phyloP scores from a whole-genome alignment of 2,888 invertebrate genomes.

The Uropetala carovei region DNA sequence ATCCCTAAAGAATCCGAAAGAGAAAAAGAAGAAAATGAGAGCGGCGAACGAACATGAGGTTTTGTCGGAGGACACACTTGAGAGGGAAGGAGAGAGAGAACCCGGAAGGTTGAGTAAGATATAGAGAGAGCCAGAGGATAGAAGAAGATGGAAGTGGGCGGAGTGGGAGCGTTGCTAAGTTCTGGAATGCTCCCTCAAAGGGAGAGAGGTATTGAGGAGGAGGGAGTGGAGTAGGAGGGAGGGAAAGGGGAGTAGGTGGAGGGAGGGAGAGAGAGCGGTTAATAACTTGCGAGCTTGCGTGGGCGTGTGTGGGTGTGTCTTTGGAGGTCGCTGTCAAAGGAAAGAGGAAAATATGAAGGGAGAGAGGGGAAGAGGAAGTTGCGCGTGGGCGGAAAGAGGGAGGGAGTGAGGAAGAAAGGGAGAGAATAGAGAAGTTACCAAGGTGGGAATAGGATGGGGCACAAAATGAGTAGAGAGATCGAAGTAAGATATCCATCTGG shows the following conservation, averaged over 20 bases:
- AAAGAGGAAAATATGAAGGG: neutral
- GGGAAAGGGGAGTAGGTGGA: neutral
- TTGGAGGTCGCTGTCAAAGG: constrained; percentile 31
- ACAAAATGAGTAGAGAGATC: too few relatives aligned
- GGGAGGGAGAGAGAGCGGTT: neutral
- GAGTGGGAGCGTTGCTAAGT: neutral
- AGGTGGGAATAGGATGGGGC: too few relatives aligned
- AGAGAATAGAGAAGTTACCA: too few relatives aligned
- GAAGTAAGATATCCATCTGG: too few relatives aligned
- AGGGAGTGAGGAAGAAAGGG: too few relatives aligned
- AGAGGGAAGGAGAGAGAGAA: neutral
- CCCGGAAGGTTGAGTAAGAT: constrained; percentile 3
- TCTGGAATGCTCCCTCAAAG: neutral
- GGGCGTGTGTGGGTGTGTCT: neutral
- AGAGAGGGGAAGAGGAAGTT: neutral
- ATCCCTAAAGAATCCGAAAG: neutral
- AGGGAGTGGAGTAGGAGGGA: neutral
- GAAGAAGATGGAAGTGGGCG: neutral
- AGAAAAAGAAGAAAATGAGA: neutral
- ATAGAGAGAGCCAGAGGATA: neutral
- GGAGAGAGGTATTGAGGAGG: neutral
- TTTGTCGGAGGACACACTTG: neutral
- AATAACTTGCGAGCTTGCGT: neutral
- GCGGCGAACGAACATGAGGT: neutral
- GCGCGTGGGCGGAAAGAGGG: neutral